phyloP scores from a whole-genome alignment of 2,888 invertebrate genomes.

The Timema cristinae region DNA sequence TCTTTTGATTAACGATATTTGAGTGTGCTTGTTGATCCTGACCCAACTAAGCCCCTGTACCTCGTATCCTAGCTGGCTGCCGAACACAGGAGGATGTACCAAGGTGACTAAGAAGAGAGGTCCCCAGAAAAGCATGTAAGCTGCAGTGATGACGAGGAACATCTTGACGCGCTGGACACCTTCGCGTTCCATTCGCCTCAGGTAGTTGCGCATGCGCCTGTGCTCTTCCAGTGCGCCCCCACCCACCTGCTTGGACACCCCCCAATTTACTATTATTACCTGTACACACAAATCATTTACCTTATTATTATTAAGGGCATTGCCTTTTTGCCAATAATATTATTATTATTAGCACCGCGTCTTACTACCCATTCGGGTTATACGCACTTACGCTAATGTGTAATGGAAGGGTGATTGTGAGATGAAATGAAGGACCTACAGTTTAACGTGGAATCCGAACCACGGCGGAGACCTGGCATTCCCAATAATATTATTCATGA shows the following conservation, averaged over 20 bases:
- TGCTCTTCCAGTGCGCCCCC: conserved; percentile 62
- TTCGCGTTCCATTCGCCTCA: conserved; percentile 72
- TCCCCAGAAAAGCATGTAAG: conserved; percentile 86
- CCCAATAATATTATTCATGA: too few species aligned
- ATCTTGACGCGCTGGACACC: conserved; percentile 79
- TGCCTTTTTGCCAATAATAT: too few species aligned
- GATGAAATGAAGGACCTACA: too few species aligned
- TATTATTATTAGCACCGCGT: too few species aligned
- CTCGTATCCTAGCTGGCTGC: conserved; percentile 70
- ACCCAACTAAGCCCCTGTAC: conserved; percentile 44
- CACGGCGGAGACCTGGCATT: too few species aligned
- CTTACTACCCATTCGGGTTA: too few species aligned
- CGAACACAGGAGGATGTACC: conserved; percentile 68
- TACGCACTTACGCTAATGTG: too few species aligned
- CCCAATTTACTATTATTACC: not conserved
- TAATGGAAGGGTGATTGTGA: too few species aligned
- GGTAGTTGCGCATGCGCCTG: conserved; percentile 69
- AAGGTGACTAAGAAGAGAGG: conserved; percentile 83
- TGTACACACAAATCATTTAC: too few species aligned
- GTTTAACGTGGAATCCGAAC: too few species aligned
- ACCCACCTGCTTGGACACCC: conserved; percentile 40
- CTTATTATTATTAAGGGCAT: too few species aligned
- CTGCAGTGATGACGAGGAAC: conserved; percentile 79
- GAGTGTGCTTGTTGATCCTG: not conserved
- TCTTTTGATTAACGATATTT: too few species aligned